Conservation (phyloP, 2,888 invertebrate species). For the Lapara coniferarum region DNA sequence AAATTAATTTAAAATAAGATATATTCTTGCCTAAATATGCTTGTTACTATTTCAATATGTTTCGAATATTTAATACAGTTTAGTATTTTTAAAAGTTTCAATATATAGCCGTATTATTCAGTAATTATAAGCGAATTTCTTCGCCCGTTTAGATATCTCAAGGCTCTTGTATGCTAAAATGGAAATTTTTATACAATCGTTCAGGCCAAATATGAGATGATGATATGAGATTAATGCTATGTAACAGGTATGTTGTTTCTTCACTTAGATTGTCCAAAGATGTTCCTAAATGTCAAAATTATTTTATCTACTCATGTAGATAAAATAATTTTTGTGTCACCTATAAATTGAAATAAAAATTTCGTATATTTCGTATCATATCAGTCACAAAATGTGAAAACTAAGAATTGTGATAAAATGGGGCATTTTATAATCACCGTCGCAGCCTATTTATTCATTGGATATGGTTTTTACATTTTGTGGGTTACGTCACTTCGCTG, state of each 20-base stretch:
- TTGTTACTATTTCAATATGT: slow-evolving; percentile 4
- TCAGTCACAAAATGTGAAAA: no score
- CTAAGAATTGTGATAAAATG: not conserved
- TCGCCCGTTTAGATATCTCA: not conserved
- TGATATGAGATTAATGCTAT: not conserved
- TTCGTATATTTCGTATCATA: no score
- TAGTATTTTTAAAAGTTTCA: not conserved
- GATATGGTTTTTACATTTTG: not conserved
- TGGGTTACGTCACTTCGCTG: not conserved
- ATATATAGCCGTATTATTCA: not conserved
- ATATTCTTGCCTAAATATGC: slow-evolving; percentile 8
- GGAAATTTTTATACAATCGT: not conserved
- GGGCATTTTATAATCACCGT: not conserved
- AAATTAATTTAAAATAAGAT: not conserved
- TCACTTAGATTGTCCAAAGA: slow-evolving; percentile 2
- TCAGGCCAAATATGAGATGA: not conserved
- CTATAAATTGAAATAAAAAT: no score
- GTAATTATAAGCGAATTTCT: not conserved
- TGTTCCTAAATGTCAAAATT: not conserved
- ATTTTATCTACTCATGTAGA: not conserved
- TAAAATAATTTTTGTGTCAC: no score
- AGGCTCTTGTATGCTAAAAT: no score
- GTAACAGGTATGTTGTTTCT: not conserved
- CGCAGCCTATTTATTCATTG: not conserved
- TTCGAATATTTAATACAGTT: slow-evolving; percentile 12